Conservation (phyloP, 2,888 invertebrate species). For the Hymenopus coronatus region DNA sequence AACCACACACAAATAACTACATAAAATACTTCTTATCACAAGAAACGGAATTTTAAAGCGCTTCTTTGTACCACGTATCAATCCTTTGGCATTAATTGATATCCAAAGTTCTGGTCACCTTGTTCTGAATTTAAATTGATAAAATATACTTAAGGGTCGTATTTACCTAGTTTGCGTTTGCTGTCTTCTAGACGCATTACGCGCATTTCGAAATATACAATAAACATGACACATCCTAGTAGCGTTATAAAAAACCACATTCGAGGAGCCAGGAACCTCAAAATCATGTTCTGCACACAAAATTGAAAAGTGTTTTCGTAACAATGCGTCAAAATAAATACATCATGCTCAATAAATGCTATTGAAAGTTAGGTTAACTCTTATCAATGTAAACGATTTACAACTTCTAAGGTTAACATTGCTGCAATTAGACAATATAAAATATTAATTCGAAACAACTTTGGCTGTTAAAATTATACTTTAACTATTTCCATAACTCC, state of each 20-base stretch:
- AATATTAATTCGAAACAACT: neutral
- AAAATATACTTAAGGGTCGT: neutral
- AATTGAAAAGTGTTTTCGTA: neutral
- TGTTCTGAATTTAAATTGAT: too few species aligned
- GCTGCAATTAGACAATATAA: neutral
- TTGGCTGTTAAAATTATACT: neutral
- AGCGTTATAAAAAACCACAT: conserved; percentile 40
- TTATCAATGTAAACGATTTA: neutral
- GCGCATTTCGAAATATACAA: conserved; percentile 47
- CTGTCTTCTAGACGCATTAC: conserved; percentile 45
- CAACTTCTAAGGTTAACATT: neutral
- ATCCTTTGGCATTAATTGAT: too few species aligned
- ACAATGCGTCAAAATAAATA: neutral
- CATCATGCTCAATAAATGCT: neutral
- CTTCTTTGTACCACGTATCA: too few species aligned
- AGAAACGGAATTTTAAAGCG: too few species aligned
- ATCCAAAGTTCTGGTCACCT: too few species aligned
- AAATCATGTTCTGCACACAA: conserved; percentile 5
- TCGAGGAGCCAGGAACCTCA: conserved; percentile 16
- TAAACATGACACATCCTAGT: conserved; percentile 42
- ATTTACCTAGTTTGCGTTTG: conserved; percentile 46
- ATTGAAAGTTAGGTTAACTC: neutral
- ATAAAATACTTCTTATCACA: too few species aligned
- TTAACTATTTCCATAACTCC: neutral
- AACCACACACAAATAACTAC: too few species aligned